Evolutionary conservation across 2,888 invertebrate species (phyloP).

Genomic region (Perithous albicinctus): DNA sequence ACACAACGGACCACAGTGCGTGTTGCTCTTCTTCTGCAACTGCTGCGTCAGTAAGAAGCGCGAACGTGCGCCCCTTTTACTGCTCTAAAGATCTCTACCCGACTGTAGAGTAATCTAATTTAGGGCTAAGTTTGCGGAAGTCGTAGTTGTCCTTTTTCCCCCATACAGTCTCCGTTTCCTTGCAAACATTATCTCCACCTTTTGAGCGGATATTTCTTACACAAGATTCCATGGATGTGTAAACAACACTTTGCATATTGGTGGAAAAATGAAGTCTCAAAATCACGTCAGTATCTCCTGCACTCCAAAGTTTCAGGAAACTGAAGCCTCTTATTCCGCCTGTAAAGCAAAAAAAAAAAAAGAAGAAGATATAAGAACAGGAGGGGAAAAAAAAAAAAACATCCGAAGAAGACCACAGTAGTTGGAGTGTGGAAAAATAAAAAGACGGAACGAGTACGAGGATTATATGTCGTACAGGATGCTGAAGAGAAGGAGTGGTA

Average conservation of each 20-base stretch:
- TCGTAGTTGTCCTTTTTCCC: slow-evolving; percentile 6
- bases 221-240: background rate
- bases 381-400: slow-evolving; percentile 51
- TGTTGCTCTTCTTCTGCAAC: slow-evolving; percentile 48
- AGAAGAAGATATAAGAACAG: too few species aligned
- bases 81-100: background rate
- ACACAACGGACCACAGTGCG: slow-evolving; percentile 72
- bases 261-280: slow-evolving; percentile 46
- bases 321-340: slow-evolving; percentile 13
- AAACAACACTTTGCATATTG: background rate
- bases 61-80: slow-evolving; percentile 17
- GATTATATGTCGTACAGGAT: slow-evolving; percentile 49
- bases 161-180: background rate
- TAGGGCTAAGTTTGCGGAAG: slow-evolving; percentile 23
- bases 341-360: slow-evolving; percentile 11
- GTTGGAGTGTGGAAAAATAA: slow-evolving; percentile 53
- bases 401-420: slow-evolving; percentile 39
- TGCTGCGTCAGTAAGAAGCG: slow-evolving; percentile 12
- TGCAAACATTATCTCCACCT: too few species aligned
- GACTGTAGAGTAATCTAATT: slow-evolving; percentile 46
- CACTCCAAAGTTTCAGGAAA: slow-evolving; percentile 31
- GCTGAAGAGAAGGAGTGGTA: slow-evolving; percentile 12
- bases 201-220: too few species aligned
- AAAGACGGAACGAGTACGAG: slow-evolving; percentile 40
- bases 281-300: background rate